A percentile compares a stretch with the other conserved stretches of the same genome.
These are phyloP conservation scores for Andrena marginata DNA, from an alignment of 2,888 invertebrate species.

Conservation along the genomic window DNA sequence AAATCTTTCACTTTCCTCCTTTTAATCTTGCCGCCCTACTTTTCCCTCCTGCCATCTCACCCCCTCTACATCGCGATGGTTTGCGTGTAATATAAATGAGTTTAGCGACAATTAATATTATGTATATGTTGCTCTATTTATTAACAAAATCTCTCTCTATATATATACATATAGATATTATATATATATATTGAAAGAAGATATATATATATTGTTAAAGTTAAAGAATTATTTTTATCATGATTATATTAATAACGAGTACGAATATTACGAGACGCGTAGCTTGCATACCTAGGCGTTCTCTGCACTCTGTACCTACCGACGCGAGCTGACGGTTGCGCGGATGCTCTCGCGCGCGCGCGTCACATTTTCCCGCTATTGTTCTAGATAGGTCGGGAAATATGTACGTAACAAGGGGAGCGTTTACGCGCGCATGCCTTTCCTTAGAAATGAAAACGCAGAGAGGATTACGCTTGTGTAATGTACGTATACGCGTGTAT, in stretches of 20 bases:
- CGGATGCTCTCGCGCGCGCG: conserved; percentile 40
- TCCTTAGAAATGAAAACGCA: conserved; percentile 18
- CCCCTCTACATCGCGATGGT: conserved; percentile 55
- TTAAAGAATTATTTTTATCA: conserved; percentile 82
- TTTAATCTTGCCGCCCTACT: conserved; percentile 55
- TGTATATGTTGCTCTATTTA: conserved; percentile 84
- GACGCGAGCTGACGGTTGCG: conserved; percentile 25
- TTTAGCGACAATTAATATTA: conserved; percentile 81
- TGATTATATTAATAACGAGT: conserved; percentile 61
- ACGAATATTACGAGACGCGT: conserved; percentile 32
- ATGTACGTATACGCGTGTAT: not conserved
- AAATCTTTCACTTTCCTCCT: conserved; percentile 60
- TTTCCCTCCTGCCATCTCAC: conserved; percentile 16
- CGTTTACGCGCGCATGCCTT: conserved; percentile 37
- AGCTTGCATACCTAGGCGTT: conserved; percentile 33
- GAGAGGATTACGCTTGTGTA: conserved; percentile 24
- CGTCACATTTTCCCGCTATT: conserved; percentile 58
- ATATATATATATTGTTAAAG: conserved; percentile 81
- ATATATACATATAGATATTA: conserved; percentile 75
- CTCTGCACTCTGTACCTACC: conserved; percentile 39
- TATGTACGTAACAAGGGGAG: conserved; percentile 46
- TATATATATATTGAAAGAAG: conserved; percentile 74
- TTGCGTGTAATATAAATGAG: conserved; percentile 74
- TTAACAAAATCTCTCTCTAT: conserved; percentile 79
- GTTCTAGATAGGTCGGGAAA: conserved; percentile 66